These are phyloP conservation scores for Lymantria dispar DNA, from an alignment of 2,888 invertebrate genomes.

Conservation along the genomic window DNA sequence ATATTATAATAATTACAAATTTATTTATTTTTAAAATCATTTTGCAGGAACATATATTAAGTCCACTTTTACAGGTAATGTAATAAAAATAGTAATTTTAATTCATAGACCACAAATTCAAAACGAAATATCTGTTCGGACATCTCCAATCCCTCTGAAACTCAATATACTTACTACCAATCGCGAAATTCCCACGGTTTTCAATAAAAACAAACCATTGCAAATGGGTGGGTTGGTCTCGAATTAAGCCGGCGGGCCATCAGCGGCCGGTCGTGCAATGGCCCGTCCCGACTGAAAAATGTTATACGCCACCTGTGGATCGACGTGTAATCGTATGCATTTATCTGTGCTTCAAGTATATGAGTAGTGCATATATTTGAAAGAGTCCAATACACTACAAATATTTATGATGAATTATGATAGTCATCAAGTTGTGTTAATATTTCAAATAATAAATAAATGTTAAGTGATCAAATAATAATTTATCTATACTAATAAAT, in stretches of 20 bases:
- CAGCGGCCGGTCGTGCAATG: conserved; percentile 44
- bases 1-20: no score
- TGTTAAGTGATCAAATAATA: no score
- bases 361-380: conserved; percentile 61
- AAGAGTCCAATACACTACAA: conserved; percentile 23
- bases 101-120: no score
- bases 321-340: conserved; percentile 78
- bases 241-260: conserved; percentile 64
- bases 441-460: no score
- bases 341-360: conserved; percentile 68
- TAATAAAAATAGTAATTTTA: no score
- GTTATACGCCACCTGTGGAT: conserved; percentile 81
- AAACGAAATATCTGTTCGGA: conserved; percentile 10
- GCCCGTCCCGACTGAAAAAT: conserved; percentile 74
- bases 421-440: no score
- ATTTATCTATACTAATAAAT: no score
- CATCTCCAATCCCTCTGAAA: conserved; percentile 33
- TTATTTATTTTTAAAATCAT: no score
- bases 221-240: conserved; percentile 62
- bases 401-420: neutral
- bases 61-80: no score
- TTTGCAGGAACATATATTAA: no score
- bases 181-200: conserved; percentile 56
- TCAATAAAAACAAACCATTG: conserved; percentile 69
- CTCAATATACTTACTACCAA: conserved; percentile 32